These are phyloP conservation scores for Pomatorhinus ruficollis DNA, from an alignment of 2,113 vertebrate species.

Conservation along the genomic window DNA sequence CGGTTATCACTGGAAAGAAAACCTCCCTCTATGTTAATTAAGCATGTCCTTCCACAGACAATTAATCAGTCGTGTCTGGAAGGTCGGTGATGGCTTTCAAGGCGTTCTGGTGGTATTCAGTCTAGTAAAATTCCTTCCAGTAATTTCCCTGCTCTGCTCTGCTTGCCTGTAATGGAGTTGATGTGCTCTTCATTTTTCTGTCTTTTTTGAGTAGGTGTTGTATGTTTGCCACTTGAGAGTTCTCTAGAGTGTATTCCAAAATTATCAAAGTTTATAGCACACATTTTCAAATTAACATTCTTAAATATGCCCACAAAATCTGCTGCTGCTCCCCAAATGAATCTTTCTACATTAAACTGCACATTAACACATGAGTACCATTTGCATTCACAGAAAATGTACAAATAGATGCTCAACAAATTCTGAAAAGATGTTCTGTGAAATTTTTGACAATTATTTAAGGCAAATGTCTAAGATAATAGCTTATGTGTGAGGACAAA, in stretches of 20 bases:
- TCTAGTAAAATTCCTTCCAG: background rate
- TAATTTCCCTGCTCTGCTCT: background rate
- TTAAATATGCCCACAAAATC: conserved; percentile 59
- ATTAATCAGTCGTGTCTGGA: background rate
- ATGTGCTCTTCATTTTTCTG: conserved; percentile 17
- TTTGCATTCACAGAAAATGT: conserved; percentile 20
- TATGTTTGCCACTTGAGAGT: conserved; percentile 18
- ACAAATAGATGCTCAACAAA: conserved; percentile 9
- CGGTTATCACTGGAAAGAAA: background rate
- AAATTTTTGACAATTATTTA: background rate
- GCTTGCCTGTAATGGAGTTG: background rate
- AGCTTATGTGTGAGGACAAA: background rate
- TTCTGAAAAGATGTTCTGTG: background rate
- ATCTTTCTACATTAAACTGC: background rate
- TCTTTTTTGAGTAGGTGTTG: conserved; percentile 14
- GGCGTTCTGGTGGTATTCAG: background rate
- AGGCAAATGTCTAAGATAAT: background rate
- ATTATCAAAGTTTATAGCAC: conserved; percentile 38
- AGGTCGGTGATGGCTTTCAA: background rate
- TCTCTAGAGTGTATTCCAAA: conserved; percentile 33
- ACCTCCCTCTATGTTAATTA: background rate
- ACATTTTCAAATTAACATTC: conserved; percentile 58
- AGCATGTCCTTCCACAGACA: background rate
- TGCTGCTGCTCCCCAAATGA: conserved; percentile 31
- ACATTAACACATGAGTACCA: background rate